These are phyloP conservation scores for Zaprionus gabonicus DNA, from an alignment of 1,140 invertebrate species.

Conservation along the genomic window DNA sequence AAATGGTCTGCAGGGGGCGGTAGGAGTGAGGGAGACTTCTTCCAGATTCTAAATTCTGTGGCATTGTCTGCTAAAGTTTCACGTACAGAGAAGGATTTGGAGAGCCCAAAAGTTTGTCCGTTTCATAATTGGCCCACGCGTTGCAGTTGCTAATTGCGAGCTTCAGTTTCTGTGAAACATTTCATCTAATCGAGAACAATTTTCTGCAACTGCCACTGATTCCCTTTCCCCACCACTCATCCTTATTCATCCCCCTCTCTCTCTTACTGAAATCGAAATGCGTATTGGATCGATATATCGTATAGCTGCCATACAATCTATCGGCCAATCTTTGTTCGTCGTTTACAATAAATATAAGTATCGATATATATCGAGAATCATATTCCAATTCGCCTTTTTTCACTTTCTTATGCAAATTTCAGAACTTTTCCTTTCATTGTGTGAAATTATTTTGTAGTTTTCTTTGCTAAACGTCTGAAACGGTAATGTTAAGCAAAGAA, in stretches of 20 bases:
- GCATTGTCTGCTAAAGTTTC: no score
- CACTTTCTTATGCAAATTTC: neutral
- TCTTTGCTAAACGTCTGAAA: neutral
- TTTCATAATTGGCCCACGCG: neutral
- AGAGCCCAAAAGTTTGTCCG: neutral
- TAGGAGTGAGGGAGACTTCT: neutral
- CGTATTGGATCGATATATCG: no score
- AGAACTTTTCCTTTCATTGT: neutral
- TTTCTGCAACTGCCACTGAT: neutral
- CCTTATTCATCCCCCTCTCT: no score
- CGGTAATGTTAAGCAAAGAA: neutral
- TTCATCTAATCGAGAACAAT: neutral
- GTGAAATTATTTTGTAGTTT: neutral
- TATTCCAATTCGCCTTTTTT: neutral
- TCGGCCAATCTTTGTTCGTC: no score
- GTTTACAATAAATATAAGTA: no score
- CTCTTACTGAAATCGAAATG: no score
- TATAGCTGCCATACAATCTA: no score
- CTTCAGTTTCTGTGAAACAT: slow-evolving; percentile 1
- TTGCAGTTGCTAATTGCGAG: neutral
- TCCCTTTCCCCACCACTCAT: neutral
- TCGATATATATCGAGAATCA: neutral
- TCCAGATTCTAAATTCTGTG: neutral
- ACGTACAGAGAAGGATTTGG: no score
- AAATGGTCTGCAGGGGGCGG: neutral